These are phyloP conservation scores for Alosa alosa DNA, from an alignment of 2,113 vertebrate species.

Conservation along the genomic window DNA sequence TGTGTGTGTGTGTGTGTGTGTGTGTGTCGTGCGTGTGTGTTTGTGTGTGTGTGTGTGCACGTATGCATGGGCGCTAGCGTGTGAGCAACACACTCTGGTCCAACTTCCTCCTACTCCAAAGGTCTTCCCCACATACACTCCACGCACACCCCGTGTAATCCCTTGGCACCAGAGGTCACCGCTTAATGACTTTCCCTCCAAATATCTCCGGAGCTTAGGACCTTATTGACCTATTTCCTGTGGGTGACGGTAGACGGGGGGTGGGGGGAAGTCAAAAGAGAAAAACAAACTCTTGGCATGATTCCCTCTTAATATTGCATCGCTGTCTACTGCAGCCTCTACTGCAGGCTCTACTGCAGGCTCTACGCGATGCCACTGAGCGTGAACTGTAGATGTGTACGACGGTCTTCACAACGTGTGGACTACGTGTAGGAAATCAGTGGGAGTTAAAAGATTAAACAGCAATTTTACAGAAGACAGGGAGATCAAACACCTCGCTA, in stretches of 20 bases:
- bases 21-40: too few relatives aligned
- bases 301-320: slow-evolving; percentile 19
- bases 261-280: not conserved
- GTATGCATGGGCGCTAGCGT: too few relatives aligned
- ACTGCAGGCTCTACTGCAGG: too few relatives aligned
- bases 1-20: not conserved
- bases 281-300: not conserved
- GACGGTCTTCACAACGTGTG: not conserved
- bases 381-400: not conserved
- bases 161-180: slow-evolving; percentile 14
- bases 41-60: too few relatives aligned
- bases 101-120: not conserved
- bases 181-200: slow-evolving; percentile 33
- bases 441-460: slow-evolving; percentile 31
- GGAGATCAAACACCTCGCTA: slow-evolving; percentile 24
- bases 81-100: too few relatives aligned
- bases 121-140: not conserved
- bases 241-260: not conserved
- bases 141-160: not conserved
- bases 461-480: not conserved
- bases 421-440: slow-evolving; percentile 6
- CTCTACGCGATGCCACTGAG: not conserved
- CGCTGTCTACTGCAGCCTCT: not conserved
- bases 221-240: slow-evolving; percentile 27
- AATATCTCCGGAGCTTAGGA: slow-evolving; percentile 29